Evolutionary conservation across 1,140 invertebrate species (phyloP), one percentile per base, ranked within the genome.

Genomic region (Schlechtendalia chinensis): DNA sequence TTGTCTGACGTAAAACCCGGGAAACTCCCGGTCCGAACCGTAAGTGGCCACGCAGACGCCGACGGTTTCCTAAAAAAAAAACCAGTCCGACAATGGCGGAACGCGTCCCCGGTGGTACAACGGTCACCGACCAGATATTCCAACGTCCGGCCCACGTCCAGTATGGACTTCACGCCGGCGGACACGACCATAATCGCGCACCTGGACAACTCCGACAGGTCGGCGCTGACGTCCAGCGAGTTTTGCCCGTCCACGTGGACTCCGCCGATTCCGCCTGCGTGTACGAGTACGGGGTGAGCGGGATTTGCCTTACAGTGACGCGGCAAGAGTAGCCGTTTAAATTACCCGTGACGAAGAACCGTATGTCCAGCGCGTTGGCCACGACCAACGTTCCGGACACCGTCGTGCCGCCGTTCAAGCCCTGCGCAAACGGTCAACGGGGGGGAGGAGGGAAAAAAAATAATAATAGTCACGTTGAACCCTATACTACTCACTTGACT

Each of bases 121-220:
- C n/a, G n/a, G n/a, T n/a, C n/a, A 84, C 84, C 88, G 88, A 93
- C 95, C 87, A 99, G 87, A 85, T 93, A 98, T 86, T 99, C 98
- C 45, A 99, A 87, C 1, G 97, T 99, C 84, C 92, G 92, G 1
- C 90, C 91, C 84, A 99, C 96, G 85, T 99, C 98, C 45, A 99
- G 88, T 83, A 99, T 99, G 53, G 96, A 97, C 88, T 99, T 99
- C 54, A 98, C 90, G 19, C 98, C 98, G 84, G 96, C 94, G 82
- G 94, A 98, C 1, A 99, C 91, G 16, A 99, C 96, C 80, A 94
- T 90, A 1, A 98, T 90, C 11, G 92, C 91, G 81, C 92, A 97
- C 71, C 91, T 88, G 10, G 96, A 93, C 29, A 99, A 88, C 86
- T 99, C 97, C 14, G 89, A 91, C 22, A 99, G 88, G 88, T 99